Base-by-base conservation (phyloP, 2,888 invertebrate species). In the Oscheius myriophilus region DNA sequence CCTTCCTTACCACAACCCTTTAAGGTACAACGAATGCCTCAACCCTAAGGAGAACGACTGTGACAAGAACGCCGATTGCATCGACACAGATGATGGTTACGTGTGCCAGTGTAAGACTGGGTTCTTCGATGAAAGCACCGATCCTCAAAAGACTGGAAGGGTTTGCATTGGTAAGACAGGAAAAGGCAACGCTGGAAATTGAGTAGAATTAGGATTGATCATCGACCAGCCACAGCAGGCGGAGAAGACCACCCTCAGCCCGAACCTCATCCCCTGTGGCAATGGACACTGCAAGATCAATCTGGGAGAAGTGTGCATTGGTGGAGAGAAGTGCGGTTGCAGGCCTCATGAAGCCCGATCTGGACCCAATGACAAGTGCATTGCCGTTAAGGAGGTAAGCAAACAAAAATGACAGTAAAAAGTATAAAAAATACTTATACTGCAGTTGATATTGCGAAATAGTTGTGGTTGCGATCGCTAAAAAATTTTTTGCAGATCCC, bases 31-130 rank as follows among this genome's bases (percentile, higher is more conserved):
- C 62, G 82, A 82, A 63, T 82, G 82, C 49, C 54, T 64, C 0
- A 71, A 77, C 58, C 70, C 69, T 25, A 68, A 62, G 41, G 72
- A 74, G 58, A 81, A 83, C 64, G 79, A 84, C 65, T 84, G 84
- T 70, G 71, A 76, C 64, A 70, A 70, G 67, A 69, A 83, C 52
- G 87, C 87, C 21, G 70, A 77, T 16, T 87, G 87, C 70, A 81
- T 83, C 33, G 86, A 87, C 70, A 77, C 82, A 23, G 80, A 80
- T 21, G 85, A 84, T 18, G 81, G 82, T 26, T 85, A 82, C 72
- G 70, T 64, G 12, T 86, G 86, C 69, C 72, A 74, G 53, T 84
- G 84, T 69, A 77, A 76, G 55, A 73, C 72, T 25, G 83, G 83
- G 23, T 84, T 77, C 79, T 80, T 72, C 66, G 84, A 84, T 69